phyloP scores from a whole-genome alignment of 2,797 vertebrate genomes.

The Falco cherrug region DNA sequence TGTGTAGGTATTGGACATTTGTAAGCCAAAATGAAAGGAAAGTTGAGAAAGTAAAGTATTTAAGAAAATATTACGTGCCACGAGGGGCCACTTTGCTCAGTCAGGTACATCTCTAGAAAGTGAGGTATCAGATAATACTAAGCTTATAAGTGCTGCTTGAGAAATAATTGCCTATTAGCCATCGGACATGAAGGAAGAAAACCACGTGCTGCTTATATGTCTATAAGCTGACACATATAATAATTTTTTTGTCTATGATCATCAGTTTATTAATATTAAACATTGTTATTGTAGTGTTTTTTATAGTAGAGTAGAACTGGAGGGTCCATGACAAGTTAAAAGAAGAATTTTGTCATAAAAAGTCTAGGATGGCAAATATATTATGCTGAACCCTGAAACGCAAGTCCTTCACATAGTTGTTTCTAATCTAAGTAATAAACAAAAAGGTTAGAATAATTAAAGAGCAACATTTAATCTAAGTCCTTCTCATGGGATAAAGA shows the following conservation, averaged over 20 bases:
- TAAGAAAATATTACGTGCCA: neutral
- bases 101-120: neutral
- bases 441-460: neutral
- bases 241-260: neutral
- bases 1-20: neutral
- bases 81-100: neutral
- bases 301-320: neutral
- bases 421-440: neutral
- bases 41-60: neutral
- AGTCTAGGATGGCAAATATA: neutral
- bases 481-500: neutral
- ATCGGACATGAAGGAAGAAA: neutral
- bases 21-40: neutral
- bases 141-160: neutral
- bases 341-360: neutral
- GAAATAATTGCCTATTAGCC: neutral
- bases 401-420: neutral
- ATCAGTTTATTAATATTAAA: neutral
- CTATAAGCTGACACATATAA: neutral
- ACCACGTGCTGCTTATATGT: neutral
- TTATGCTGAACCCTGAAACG: neutral
- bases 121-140: neutral
- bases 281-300: neutral
- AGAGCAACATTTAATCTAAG: neutral
- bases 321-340: neutral